Conservation (phyloP, 37 sponge, comb jelly and placozoan species). For the Aplysina aerophoba region DNA sequence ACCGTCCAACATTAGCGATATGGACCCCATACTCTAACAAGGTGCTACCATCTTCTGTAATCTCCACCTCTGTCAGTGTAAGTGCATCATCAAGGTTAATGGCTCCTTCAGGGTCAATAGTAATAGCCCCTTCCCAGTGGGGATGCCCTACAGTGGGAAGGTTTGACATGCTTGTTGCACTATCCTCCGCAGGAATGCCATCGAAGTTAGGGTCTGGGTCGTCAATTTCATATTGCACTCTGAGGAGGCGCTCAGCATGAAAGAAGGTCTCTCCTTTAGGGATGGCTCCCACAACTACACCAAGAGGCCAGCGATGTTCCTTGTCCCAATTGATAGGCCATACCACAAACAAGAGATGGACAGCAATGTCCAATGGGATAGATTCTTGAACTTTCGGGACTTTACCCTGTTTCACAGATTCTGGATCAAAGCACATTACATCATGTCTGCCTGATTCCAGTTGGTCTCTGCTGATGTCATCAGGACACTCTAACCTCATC, state of each 20-base stretch:
- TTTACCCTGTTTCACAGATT: constrained; percentile 6
- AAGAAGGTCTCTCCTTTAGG: constrained; percentile 43
- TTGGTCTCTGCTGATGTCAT: background rate
- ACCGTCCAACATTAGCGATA: constrained; percentile 57
- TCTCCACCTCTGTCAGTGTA: constrained; percentile 11
- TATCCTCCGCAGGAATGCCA: background rate
- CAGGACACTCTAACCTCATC: background rate
- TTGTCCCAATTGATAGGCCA: constrained; percentile 42
- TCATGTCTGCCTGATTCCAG: constrained; percentile 6
- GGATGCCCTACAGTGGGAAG: too few relatives aligned
- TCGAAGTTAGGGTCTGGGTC: background rate
- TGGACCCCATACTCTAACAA: constrained; percentile 57
- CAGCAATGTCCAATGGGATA: constrained; percentile 58
- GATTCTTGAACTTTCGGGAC: constrained; percentile 52
- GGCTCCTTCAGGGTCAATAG: constrained; percentile 76
- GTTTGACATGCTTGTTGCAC: background rate
- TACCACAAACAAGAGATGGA: constrained; percentile 58
- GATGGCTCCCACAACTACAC: constrained; percentile 47
- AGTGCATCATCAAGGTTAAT: constrained; percentile 74
- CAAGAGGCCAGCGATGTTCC: constrained; percentile 52
- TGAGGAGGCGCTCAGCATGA: constrained; percentile 51
- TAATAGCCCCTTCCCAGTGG: constrained; percentile 44
- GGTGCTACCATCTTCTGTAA: background rate
- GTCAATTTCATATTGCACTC: constrained; percentile 17
- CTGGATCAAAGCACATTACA: constrained; percentile 54